Percentiles rank a stretch among this genome's conserved stretches.
phyloP scores from a whole-genome alignment of 2,113 vertebrate genomes.

The Centrocercus urophasianus region DNA sequence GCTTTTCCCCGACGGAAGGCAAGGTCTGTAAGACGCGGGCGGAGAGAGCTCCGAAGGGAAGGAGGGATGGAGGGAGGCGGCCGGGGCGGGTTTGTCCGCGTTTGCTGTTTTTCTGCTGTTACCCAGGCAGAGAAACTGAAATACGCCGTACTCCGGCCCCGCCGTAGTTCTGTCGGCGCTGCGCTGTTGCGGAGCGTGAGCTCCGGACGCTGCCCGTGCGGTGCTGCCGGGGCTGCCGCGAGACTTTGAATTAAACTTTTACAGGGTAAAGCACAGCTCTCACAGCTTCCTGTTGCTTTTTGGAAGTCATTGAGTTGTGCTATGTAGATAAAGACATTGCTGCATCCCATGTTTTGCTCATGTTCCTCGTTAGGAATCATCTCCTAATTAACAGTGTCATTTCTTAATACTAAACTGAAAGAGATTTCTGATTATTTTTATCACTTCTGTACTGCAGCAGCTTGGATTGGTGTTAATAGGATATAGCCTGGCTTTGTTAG shows the following conservation, averaged over 20 bases:
- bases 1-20: conserved; percentile 80
- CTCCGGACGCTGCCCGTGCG: neutral
- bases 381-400: neutral
- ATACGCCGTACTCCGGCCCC: neutral
- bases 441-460: neutral
- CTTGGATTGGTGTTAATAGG: rapidly evolving
- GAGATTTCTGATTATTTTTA: neutral
- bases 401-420: neutral
- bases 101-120: neutral
- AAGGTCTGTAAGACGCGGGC: conserved; percentile 84
- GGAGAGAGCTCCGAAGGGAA: neutral
- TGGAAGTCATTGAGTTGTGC: rapidly evolving
- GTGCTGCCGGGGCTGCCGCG: neutral
- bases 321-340: rapidly evolving
- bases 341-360: neutral
- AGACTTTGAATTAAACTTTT: rapidly evolving
- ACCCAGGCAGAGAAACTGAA: neutral
- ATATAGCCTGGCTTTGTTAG: neutral
- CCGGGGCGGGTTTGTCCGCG: neutral
- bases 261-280: rapidly evolving
- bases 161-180: rapidly evolving
- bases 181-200: rapidly evolving
- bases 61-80: neutral
- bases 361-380: too few species aligned
- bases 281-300: neutral